These are phyloP conservation scores for Halictus rubicundus DNA, from an alignment of 1,140 invertebrate species.

Conservation along the genomic window DNA sequence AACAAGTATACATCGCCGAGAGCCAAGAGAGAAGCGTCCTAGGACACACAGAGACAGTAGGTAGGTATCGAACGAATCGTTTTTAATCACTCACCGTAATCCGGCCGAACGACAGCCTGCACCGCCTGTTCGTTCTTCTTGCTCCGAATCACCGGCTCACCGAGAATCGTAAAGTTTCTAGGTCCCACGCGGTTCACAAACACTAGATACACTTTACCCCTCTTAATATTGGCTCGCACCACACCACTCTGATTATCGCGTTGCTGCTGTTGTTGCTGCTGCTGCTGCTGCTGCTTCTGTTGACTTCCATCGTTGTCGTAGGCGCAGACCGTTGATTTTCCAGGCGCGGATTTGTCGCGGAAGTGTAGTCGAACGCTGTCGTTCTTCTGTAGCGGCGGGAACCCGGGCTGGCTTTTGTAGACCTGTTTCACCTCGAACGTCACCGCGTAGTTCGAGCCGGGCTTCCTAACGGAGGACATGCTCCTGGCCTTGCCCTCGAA, in stretches of 20 bases:
- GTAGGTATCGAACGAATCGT: background rate
- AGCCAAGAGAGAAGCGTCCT: conserved; percentile 5
- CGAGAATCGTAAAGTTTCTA: conserved; percentile 84
- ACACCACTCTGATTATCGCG: conserved; percentile 75
- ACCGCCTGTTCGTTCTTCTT: conserved; percentile 81
- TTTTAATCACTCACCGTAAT: conserved; percentile 82
- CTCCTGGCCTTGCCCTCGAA: conserved; percentile 85
- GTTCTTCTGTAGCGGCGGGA: conserved; percentile 79
- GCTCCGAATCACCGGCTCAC: conserved; percentile 82
- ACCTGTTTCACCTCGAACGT: conserved; percentile 85
- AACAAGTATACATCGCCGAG: conserved; percentile 13
- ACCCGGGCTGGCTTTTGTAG: conserved; percentile 82
- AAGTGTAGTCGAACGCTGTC: conserved; percentile 81
- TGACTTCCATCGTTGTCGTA: conserved; percentile 55
- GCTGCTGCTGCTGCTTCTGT: conserved; percentile 51
- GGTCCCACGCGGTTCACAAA: conserved; percentile 85
- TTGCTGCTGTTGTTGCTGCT: conserved; percentile 55
- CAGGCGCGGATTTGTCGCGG: conserved; percentile 75
- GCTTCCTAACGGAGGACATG: conserved; percentile 81
- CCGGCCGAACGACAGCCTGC: conserved; percentile 82
- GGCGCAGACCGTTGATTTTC: conserved; percentile 75
- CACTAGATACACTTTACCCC: conserved; percentile 84
- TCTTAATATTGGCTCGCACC: conserved; percentile 83
- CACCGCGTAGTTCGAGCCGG: conserved; percentile 83
- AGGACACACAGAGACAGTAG: background rate